These are phyloP conservation scores for Larimichthys polyactis DNA, from an alignment of 2,113 vertebrate species.

Conservation along the genomic window DNA sequence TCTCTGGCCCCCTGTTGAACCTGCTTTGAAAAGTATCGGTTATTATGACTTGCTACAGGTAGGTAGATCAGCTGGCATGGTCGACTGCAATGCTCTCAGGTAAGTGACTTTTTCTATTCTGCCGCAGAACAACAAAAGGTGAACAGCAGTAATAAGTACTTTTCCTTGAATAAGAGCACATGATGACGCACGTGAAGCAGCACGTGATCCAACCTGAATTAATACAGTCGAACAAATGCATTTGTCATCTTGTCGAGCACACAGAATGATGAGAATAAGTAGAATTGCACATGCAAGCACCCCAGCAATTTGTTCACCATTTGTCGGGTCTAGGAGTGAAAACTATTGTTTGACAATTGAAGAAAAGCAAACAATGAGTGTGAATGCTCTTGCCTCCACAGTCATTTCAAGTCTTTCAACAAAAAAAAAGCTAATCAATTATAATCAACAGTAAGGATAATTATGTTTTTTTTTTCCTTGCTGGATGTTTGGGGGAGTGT, in stretches of 20 bases:
- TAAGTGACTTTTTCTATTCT: conserved; percentile 11
- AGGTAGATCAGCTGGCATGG: conserved; percentile 61
- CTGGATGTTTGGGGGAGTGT: conserved; percentile 32
- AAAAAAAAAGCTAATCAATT: conserved; percentile 59
- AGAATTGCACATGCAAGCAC: conserved; percentile 47
- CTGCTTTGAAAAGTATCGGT: conserved; percentile 71
- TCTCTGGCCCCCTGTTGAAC: conserved; percentile 77
- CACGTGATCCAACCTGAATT: conserved; percentile 56
- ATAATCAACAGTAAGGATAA: conserved; percentile 49
- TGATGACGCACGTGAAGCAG: background rate
- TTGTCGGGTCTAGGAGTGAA: conserved; percentile 31
- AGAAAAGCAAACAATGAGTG: conserved; percentile 57
- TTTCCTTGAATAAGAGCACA: conserved; percentile 52
- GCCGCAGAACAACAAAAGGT: conserved; percentile 23
- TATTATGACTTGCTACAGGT: conserved; percentile 78
- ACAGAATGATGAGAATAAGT: conserved; percentile 39
- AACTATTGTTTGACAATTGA: conserved; percentile 59
- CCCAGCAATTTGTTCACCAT: conserved; percentile 54
- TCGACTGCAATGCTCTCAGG: conserved; percentile 24
- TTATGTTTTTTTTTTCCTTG: conserved; percentile 27
- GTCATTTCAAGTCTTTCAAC: conserved; percentile 38
- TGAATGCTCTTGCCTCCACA: conserved; percentile 29
- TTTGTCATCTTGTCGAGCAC: conserved; percentile 57
- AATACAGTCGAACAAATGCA: conserved; percentile 53
- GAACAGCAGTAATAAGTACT: conserved; percentile 23